Conservation (phyloP, 2,888 invertebrate genomes). For the Merodon equestris region DNA sequence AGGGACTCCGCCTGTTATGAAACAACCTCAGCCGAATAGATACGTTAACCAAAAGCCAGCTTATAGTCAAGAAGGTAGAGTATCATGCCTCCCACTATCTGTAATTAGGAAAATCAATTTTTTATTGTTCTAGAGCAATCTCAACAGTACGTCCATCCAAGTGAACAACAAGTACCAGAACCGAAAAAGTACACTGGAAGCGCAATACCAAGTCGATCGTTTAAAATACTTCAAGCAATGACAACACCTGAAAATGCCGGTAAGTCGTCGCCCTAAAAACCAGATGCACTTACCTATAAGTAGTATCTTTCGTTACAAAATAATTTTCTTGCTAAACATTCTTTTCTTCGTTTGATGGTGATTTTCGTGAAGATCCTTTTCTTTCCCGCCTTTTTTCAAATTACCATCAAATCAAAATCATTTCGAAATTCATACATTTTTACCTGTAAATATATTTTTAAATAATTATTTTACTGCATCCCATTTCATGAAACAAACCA, state of each 20-base stretch:
- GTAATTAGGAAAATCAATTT: no score
- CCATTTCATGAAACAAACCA: conserved; percentile 39
- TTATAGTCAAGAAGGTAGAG: conserved; percentile 72
- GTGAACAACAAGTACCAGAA: conserved; percentile 84
- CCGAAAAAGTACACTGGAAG: conserved; percentile 87
- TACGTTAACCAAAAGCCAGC: conserved; percentile 75
- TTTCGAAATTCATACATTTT: not conserved
- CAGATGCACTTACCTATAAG: no score
- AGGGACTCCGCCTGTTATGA: conserved; percentile 72
- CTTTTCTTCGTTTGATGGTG: no score
- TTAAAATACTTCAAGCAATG: conserved; percentile 89
- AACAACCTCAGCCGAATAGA: conserved; percentile 72
- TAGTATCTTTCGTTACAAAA: no score
- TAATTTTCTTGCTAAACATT: no score
- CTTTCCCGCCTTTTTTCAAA: conserved; percentile 7
- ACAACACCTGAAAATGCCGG: conserved; percentile 84
- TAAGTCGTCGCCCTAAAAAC: conserved; percentile 77
- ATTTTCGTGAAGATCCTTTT: not conserved
- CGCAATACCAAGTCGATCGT: conserved; percentile 89
- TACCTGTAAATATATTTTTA: conserved; percentile 36
- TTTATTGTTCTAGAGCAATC: conserved; percentile 72
- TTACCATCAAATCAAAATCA: conserved; percentile 24
- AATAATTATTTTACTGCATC: conserved; percentile 46
- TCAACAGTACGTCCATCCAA: conserved; percentile 81
- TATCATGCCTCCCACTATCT: not conserved